Percentiles rank a stretch among this genome's conserved stretches.
Evolutionary conservation across 2,113 vertebrate species (phyloP).

Genomic region (Chinchilla lanigera): DNA sequence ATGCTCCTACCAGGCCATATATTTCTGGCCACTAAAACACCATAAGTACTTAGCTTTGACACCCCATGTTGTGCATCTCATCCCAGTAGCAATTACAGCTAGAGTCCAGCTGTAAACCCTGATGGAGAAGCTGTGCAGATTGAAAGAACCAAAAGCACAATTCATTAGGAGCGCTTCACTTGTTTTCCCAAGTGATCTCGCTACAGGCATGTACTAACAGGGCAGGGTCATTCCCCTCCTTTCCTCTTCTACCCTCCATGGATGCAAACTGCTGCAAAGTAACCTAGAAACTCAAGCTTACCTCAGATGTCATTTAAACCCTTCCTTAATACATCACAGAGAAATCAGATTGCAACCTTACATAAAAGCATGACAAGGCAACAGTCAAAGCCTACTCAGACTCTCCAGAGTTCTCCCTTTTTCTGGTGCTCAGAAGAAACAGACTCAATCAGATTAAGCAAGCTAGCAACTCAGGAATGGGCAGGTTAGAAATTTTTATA

Average conservation of each 20-base stretch:
- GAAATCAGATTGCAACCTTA: neutral
- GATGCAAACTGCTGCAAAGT: constrained; percentile 68
- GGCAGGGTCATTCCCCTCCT: constrained; percentile 72
- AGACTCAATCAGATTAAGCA: neutral
- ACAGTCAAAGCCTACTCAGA: neutral
- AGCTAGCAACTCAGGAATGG: neutral
- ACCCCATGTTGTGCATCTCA: constrained; percentile 81
- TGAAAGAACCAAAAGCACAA: constrained; percentile 83
- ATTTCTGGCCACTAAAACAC: constrained; percentile 84
- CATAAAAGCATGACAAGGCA: constrained; percentile 30
- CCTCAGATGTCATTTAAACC: constrained; percentile 42
- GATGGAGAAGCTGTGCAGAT: constrained; percentile 81
- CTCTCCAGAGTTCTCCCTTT: neutral
- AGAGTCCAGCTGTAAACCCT: constrained; percentile 86
- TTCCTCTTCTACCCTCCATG: neutral
- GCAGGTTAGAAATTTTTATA: constrained; percentile 27
- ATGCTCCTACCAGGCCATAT: constrained; percentile 71
- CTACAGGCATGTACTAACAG: constrained; percentile 59
- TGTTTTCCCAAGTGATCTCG: constrained; percentile 75
- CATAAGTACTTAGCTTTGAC: constrained; percentile 76
- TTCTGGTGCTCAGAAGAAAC: constrained; percentile 59
- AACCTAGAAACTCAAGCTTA: constrained; percentile 71
- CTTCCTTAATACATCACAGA: neutral
- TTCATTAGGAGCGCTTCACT: constrained; percentile 83
- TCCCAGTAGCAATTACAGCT: constrained; percentile 83